Conservation (phyloP, 2,888 invertebrate species). For the Polydrusus tereticollis region DNA sequence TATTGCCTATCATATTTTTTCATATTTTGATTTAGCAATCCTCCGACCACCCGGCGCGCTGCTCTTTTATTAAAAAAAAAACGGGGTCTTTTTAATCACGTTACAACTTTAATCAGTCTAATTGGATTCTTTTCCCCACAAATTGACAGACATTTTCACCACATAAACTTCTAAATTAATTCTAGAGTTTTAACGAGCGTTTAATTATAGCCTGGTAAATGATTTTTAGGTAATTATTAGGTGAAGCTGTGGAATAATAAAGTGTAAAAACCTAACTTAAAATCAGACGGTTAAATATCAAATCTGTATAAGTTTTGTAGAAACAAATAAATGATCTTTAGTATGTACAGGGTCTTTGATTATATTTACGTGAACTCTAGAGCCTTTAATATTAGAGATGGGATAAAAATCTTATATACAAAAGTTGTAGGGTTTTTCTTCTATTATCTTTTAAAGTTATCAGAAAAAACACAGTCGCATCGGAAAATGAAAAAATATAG, state of each 20-base stretch:
- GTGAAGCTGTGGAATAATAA: conserved; percentile 16
- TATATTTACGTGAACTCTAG: too few species aligned
- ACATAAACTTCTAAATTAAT: conserved; percentile 33
- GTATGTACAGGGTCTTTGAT: too few species aligned
- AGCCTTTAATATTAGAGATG: too few species aligned
- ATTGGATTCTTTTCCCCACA: conserved; percentile 31
- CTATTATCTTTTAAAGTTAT: too few species aligned
- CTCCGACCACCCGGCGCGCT: not conserved
- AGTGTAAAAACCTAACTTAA: not conserved
- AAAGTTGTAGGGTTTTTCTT: too few species aligned
- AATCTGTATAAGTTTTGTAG: too few species aligned
- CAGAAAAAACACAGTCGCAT: too few species aligned
- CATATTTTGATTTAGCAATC: not conserved
- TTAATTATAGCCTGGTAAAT: conserved; percentile 30
- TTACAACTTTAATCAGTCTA: conserved; percentile 36
- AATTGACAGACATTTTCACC: conserved; percentile 35
- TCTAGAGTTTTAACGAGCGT: conserved; percentile 30
- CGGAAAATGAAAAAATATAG: too few species aligned
- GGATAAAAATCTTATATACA: too few species aligned
- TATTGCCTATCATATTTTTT: not conserved
- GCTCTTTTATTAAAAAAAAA: conserved; percentile 9
- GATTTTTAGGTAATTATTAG: conserved; percentile 14
- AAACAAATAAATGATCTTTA: too few species aligned
- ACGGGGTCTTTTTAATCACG: conserved; percentile 21
- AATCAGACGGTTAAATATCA: not conserved